Base-by-base conservation (phyloP, 2,888 invertebrate species). In the Lithophane ornitopus region DNA sequence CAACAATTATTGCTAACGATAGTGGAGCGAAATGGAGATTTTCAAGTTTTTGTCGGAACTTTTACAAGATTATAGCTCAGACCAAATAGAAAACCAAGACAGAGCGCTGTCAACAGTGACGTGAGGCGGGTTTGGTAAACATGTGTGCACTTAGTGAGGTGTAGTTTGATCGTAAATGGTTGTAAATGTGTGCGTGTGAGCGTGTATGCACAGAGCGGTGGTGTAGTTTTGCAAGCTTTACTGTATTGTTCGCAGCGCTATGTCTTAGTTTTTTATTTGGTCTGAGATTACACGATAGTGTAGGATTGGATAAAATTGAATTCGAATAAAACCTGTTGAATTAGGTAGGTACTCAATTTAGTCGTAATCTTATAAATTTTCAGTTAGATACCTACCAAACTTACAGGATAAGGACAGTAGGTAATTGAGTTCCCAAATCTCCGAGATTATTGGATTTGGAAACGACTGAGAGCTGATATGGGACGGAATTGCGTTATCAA, bases 341-440 rank as follows among this genome's bases (percentile, higher is more conserved):
- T 34, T 28, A 34, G 6, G 3, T 28, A 34, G 6, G 3, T 3
- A 26, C 56, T 28, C 16, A 28, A 46, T 72, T 41, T 49, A 26
- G 46, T 58, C 28, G 39, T 70, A 63, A 76, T 69, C 28, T 68
- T 41, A 28, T 46, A 54, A 41, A 71, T 59, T 56, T 76, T 58
- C 49, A 46, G 19, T 49, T 28, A 34, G 22, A 22, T 34, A 34
- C 34, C 49, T 49, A 49, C 14, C 16, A n/a, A 49, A 65, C 8
- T 34, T 58, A 28, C 12, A 52, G 59, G 26, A 49, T 54, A 67
- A 70, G 59, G 61, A 63, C 41, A 34, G 54, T 62, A 28, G 41
- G 56, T 76, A 67, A 59, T 46, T 46, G 61, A 78, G 62, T 81
- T 54, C 61, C 62, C 46, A 54, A 82, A 79, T 82, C 74, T 69